Base-by-base conservation (phyloP, 2,888 invertebrate genomes). In the Drosophila limbata region DNA sequence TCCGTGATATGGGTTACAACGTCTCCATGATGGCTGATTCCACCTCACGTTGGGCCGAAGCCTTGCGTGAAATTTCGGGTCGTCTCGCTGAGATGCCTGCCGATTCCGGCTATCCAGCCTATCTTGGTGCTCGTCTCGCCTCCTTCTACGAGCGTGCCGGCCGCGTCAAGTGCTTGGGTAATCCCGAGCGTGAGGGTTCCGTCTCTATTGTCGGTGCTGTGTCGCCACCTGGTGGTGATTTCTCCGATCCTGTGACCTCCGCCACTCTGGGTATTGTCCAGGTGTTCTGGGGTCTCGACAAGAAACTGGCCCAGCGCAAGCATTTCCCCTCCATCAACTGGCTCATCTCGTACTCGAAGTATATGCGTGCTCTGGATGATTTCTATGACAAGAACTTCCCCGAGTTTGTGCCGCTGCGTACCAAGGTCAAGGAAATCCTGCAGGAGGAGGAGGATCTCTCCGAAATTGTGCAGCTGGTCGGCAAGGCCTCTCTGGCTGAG, bases 11-110 rank as follows among this genome's bases (percentile, higher is more conserved):
- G 99, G 99, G 99, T 92, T 98, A 99, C 95, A 98, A 99, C 93
- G 99, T 99, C 48, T 98, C 99, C 84, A 99, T 99, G 99, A 99
- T 99, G 99, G 99, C 99, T 75, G 99, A 99, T 94, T 99, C 99
- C 31, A 99, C 99, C 19, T 99, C 99, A 13, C 98, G 99, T 94
- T 99, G 99, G 99, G 99, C 99, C 71, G 99, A 99, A 93, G 99
- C 99, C 86, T 95, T 99, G 93, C 96, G 99, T 94, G 99, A 99
- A 95, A 99, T 99, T 94, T 99, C 99, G 0, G 99, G 96, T 88
- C 99, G 99, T 93, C 94, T 99, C 92, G 99, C 99, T 92, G 99
- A 99, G 95, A 99, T 99, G 99, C 99, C 99, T 91, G 99, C 99
- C 89, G 98, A 98, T 94, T 95, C 96, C 51, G 99, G 99, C 92